These are phyloP conservation scores for Lota lota DNA, from an alignment of 2,113 vertebrate species.

Conservation along the genomic window DNA sequence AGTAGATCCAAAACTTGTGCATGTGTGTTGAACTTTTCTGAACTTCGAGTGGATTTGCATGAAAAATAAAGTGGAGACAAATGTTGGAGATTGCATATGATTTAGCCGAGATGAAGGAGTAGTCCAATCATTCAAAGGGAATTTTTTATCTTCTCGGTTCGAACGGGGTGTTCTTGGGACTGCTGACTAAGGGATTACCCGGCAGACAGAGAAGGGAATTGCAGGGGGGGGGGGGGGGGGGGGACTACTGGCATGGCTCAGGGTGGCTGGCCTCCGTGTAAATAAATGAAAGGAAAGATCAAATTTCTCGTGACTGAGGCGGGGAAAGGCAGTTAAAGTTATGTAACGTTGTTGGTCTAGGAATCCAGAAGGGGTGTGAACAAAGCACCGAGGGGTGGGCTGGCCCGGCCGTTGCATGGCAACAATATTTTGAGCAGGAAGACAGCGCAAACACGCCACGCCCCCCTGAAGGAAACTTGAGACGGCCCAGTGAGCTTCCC, in stretches of 20 bases:
- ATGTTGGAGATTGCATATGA: no score
- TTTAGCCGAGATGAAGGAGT: no score
- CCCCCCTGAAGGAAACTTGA: conserved; percentile 68
- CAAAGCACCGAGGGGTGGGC: conserved; percentile 57
- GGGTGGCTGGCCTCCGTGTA: neutral
- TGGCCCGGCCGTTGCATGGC: conserved; percentile 72
- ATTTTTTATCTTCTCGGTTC: conserved; percentile 13
- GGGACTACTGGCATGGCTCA: neutral
- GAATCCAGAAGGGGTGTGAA: conserved; percentile 71
- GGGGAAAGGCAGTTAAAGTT: conserved; percentile 61
- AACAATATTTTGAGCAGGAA: conserved; percentile 79
- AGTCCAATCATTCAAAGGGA: neutral
- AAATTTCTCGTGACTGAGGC: conserved; percentile 49
- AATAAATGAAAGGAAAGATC: conserved; percentile 31
- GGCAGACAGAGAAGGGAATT: conserved; percentile 20
- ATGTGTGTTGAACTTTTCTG: no score
- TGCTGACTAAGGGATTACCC: conserved; percentile 1
- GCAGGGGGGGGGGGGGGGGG: conserved; percentile 17
- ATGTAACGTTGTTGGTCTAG: conserved; percentile 63
- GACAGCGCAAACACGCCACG: conserved; percentile 69
- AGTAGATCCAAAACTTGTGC: no score
- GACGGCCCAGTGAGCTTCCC: conserved; percentile 68
- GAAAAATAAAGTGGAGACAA: no score
- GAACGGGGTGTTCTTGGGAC: conserved; percentile 13
- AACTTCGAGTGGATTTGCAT: no score